A percentile compares a stretch with the other conserved stretches of the same genome.
phyloP scores from a whole-genome alignment of 2,797 vertebrate species.

The Apogon talboti region DNA sequence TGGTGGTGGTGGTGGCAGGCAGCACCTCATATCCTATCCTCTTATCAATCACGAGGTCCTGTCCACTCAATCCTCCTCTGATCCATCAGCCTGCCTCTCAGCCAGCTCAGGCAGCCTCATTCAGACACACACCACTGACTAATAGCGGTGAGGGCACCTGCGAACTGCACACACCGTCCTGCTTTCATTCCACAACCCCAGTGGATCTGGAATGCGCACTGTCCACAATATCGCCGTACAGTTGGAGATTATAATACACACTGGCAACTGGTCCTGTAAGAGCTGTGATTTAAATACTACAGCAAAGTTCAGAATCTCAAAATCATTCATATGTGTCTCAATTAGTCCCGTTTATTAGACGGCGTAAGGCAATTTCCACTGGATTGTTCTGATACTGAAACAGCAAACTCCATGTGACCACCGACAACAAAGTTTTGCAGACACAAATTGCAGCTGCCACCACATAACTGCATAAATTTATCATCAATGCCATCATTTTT shows the following conservation, averaged over 20 bases:
- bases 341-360: neutral
- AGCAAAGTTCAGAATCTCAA: neutral
- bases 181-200: slow-evolving; percentile 82
- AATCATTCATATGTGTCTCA: neutral
- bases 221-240: slow-evolving; percentile 15
- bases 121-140: slow-evolving; percentile 82
- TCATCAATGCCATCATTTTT: slow-evolving; percentile 85
- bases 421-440: slow-evolving; percentile 25
- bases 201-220: slow-evolving; percentile 38
- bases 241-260: slow-evolving; percentile 3
- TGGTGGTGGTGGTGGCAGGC: slow-evolving; percentile 37
- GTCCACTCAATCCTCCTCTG: slow-evolving; percentile 99
- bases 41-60: slow-evolving; percentile 98
- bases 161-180: slow-evolving; percentile 84
- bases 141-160: slow-evolving; percentile 88
- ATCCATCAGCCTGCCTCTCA: slow-evolving; percentile 90
- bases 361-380: neutral
- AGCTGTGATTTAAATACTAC: neutral
- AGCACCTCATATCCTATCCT: slow-evolving; percentile 94
- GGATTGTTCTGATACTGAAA: slow-evolving; percentile 4
- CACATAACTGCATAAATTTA: slow-evolving; percentile 80
- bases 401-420: slow-evolving; percentile 8
- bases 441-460: slow-evolving; percentile 54
- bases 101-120: slow-evolving; percentile 62
- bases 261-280: neutral